These are phyloP conservation scores for Falcaria lacertinaria DNA, from an alignment of 2,888 invertebrate genomes.

Conservation along the genomic window DNA sequence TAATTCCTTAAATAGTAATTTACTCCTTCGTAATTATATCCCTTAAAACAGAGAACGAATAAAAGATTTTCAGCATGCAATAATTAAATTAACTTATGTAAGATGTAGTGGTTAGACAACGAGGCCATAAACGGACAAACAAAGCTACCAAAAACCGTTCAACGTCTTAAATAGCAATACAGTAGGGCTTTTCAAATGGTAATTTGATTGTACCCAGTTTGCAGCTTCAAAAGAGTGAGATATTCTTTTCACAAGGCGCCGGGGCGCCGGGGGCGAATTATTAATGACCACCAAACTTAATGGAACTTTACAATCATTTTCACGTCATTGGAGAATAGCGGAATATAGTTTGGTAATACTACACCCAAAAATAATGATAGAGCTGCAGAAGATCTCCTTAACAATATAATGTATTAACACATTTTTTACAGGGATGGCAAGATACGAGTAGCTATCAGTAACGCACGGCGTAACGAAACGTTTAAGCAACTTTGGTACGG, in stretches of 20 bases:
- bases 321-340: slow-evolving; percentile 26
- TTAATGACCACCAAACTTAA: slow-evolving; percentile 63
- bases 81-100: background rate
- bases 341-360: background rate
- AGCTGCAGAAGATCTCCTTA: too few relatives aligned
- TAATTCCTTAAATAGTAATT: too few relatives aligned
- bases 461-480: too few relatives aligned
- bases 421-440: too few relatives aligned
- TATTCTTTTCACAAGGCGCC: slow-evolving; percentile 66
- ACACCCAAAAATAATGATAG: too few relatives aligned
- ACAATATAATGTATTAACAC: too few relatives aligned
- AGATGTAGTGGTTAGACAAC: background rate
- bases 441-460: too few relatives aligned
- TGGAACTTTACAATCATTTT: slow-evolving; percentile 36
- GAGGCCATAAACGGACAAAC: slow-evolving; percentile 31
- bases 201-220: slow-evolving; percentile 73
- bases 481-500: too few relatives aligned
- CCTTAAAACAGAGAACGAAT: too few relatives aligned
- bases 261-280: slow-evolving; percentile 60
- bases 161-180: slow-evolving; percentile 57
- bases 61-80: too few relatives aligned
- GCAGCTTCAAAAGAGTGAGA: slow-evolving; percentile 68
- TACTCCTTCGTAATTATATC: too few relatives aligned
- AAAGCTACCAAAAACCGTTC: slow-evolving; percentile 53
- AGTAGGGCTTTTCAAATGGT: slow-evolving; percentile 65